Evolutionary conservation across 2,797 vertebrate species (phyloP).

Genomic region (Numenius phaeopus): DNA sequence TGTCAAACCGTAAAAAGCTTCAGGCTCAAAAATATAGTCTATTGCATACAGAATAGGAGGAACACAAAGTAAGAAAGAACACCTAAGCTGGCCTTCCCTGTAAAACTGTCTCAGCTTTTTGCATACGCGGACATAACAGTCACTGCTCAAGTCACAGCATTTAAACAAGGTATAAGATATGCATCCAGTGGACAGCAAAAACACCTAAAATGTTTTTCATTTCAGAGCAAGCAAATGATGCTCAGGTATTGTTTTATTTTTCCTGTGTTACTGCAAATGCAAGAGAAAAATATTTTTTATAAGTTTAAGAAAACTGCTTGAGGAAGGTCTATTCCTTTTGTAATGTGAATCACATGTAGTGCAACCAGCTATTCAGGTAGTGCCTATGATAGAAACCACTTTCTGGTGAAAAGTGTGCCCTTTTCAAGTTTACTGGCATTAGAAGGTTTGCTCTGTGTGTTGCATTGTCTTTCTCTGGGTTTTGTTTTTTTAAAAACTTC

Average conservation of each 20-base stretch:
- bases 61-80: neutral
- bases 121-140: neutral
- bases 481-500: slow-evolving; percentile 75
- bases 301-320: neutral
- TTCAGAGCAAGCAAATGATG: neutral
- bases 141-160: neutral
- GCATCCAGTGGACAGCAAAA: neutral
- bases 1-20: neutral
- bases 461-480: neutral
- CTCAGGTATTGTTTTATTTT: neutral
- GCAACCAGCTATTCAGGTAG: neutral
- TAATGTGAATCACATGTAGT: neutral
- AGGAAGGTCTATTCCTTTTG: neutral
- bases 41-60: neutral
- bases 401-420: slow-evolving; percentile 33
- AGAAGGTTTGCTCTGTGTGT: neutral
- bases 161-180: neutral
- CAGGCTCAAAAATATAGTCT: neutral
- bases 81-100: neutral
- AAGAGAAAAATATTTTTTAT: neutral
- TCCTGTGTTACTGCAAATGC: neutral
- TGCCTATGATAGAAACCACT: neutral
- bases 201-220: neutral
- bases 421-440: slow-evolving; percentile 77
- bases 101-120: neutral